These are phyloP conservation scores for Agrotis clavis DNA, from an alignment of 2,888 invertebrate species.

Conservation along the genomic window DNA sequence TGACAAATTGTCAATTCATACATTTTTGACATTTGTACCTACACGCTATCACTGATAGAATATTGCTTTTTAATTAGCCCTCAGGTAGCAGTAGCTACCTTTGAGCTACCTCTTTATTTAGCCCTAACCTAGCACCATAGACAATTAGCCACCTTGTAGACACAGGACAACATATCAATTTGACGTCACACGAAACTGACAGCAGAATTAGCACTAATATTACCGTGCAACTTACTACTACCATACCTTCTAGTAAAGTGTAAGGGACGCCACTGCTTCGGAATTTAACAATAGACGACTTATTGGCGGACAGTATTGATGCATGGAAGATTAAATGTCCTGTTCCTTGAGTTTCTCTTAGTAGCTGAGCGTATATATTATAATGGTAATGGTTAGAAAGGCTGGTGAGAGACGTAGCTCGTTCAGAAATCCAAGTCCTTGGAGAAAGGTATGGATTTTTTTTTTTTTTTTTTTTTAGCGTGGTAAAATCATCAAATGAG, in stretches of 20 bases:
- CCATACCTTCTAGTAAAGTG: not conserved
- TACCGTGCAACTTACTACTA: constrained; percentile 18
- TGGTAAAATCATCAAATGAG: no score
- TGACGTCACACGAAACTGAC: not conserved
- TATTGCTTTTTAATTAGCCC: no score
- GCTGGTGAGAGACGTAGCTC: not conserved
- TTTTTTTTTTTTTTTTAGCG: no score
- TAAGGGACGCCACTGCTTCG: not conserved
- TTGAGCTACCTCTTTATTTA: no score
- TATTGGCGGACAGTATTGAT: constrained; percentile 6
- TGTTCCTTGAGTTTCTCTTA: not conserved
- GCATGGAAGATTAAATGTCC: constrained; percentile 4
- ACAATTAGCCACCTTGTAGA: not conserved
- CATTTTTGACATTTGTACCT: no score
- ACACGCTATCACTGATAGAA: no score
- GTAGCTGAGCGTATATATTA: constrained; percentile 8
- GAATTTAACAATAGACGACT: constrained; percentile 23
- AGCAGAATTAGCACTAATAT: constrained; percentile 17
- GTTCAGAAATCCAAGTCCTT: not conserved
- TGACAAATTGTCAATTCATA: no score
- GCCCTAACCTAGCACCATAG: not conserved
- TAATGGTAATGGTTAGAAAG: not conserved
- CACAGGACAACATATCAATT: not conserved
- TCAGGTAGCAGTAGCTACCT: no score
- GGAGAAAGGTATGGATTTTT: no score